Conservation (phyloP, 92 coral and sea anemone genomes). For the Umimayanthus chanpuru region DNA sequence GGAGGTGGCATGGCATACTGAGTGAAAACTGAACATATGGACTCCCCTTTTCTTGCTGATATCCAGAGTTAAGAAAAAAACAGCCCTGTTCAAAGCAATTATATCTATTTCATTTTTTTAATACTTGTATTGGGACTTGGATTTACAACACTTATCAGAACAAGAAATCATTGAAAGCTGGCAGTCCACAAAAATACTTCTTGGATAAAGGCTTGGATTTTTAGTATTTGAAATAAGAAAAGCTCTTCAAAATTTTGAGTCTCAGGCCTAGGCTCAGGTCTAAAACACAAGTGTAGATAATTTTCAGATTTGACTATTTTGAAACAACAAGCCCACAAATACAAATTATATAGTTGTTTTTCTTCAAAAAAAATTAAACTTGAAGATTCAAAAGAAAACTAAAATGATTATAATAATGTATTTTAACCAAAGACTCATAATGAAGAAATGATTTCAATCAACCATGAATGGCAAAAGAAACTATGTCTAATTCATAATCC, state of each 20-base stretch:
- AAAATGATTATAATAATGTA: not conserved
- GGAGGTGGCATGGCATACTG: constrained; percentile 19
- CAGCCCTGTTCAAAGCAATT: no score
- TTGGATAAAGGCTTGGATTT: not conserved
- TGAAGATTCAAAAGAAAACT: not conserved
- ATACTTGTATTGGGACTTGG: not conserved
- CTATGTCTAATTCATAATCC: not conserved
- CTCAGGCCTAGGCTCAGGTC: not conserved
- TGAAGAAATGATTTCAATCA: not conserved
- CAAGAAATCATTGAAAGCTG: not conserved
- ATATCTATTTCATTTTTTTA: not conserved
- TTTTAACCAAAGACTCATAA: not conserved
- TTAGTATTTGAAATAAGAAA: no score
- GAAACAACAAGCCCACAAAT: not conserved
- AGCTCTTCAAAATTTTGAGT: no score
- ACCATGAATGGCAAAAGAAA: not conserved
- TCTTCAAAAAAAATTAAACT: no score
- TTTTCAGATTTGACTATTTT: no score
- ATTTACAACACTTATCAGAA: not conserved
- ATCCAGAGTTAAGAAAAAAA: not conserved
- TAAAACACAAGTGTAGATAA: no score
- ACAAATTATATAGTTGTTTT: not conserved
- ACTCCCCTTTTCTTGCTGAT: not conserved
- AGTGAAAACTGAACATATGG: not conserved
- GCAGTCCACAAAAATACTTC: not conserved